These are phyloP conservation scores for Vulpes lagopus DNA, from an alignment of 2,113 vertebrate genomes.

Conservation along the genomic window DNA sequence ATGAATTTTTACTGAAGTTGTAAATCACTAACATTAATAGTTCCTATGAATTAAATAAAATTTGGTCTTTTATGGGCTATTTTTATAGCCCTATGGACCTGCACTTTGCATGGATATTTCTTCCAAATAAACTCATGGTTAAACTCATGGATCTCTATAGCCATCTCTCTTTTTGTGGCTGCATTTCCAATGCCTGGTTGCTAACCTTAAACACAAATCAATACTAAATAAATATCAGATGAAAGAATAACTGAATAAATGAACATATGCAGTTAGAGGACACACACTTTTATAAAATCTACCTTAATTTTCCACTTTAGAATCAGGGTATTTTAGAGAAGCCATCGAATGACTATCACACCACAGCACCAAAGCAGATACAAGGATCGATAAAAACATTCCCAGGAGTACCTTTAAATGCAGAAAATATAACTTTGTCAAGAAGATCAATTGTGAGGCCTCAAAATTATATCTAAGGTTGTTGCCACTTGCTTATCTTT, in stretches of 20 bases:
- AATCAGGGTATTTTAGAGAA: constrained; percentile 43
- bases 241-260: neutral
- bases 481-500: neutral
- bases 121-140: neutral
- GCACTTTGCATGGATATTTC: neutral
- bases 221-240: neutral
- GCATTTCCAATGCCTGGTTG: neutral
- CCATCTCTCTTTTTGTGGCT: neutral
- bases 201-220: neutral
- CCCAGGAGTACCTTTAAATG: neutral
- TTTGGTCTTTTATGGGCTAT: neutral
- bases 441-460: neutral
- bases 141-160: neutral
- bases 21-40: neutral
- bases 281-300: neutral
- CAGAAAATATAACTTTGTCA: neutral
- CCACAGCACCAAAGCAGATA: neutral
- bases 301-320: neutral
- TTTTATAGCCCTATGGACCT: neutral
- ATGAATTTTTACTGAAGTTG: constrained; percentile 18
- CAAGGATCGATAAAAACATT: neutral
- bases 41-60: constrained; percentile 38
- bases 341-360: neutral
- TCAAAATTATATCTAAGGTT: neutral
- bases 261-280: neutral